Evolutionary conservation across 2,797 vertebrate genomes (phyloP), one percentile per base, ranked within the genome.

Genomic region (Xiphophorus birchmanni): DNA sequence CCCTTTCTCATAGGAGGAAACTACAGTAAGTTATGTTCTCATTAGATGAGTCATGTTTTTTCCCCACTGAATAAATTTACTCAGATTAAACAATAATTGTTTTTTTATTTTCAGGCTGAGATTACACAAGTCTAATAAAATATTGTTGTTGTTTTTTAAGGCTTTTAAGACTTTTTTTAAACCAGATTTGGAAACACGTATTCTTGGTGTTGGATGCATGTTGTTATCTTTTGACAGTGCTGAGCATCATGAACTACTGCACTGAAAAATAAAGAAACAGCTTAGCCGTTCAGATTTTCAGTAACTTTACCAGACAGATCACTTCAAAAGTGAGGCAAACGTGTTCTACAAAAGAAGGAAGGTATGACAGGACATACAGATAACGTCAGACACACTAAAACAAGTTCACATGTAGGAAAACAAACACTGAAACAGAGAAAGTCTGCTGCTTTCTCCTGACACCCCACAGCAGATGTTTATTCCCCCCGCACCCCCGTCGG

Each of bases 401-500:
- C 32, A 29, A 80, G 42, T 23, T 79, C 23, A 69, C 21, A 84
- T 26, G 65, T 3, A 79, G 11, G 65, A 26, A 54, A 44, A 44
- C 42, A 79, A n/a, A 80, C 74, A 78, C 23, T 48, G 52, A 77
- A 42, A 71, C 15, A 71, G 45, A 72, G 6, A 7, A 72, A 72
- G 2, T 1, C 40, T 76, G 40, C 67, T 7, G 63, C 5, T 45
- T 72, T 42, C 82, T 48, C 78, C 13, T 45, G n/a, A 12, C 67
- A 65, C 75, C 63, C 52, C 60, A 69, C 71, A 63, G 58, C 13
- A 54, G 80, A 78, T 85, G 80, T 84, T 82, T 87, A 81, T 77
- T 13, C 13, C 4, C 48, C 45, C n/a, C n/a, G n/a, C n/a, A n/a
- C n/a, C n/a, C 50, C 52, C 78, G 88, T 90, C 86, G 85, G 35